Percentiles rank a stretch among this genome's conserved stretches.
Conservation (phyloP, 2,888 invertebrate species). For the Syritta pipiens region DNA sequence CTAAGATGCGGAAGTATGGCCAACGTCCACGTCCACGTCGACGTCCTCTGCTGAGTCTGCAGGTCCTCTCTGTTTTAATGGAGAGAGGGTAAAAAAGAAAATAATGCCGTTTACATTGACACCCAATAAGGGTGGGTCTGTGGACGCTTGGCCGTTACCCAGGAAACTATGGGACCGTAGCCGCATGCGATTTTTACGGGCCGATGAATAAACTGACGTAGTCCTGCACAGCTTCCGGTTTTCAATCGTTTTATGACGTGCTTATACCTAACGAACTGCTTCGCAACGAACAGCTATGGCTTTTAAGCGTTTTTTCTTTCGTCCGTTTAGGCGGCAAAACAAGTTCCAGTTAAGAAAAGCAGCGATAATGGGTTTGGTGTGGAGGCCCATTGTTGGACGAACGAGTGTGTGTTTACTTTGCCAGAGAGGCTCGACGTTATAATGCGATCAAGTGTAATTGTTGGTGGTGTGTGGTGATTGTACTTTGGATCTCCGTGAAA, state of each 20-base stretch:
- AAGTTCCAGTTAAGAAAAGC: too few species aligned
- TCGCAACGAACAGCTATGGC: neutral
- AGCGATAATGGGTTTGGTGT: too few species aligned
- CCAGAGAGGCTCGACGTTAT: too few species aligned
- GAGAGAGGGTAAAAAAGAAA: slow-evolving; percentile 10
- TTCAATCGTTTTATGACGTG: slow-evolving; percentile 18
- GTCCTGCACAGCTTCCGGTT: slow-evolving; percentile 1
- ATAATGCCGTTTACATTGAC: slow-evolving; percentile 27
- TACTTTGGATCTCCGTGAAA: too few species aligned
- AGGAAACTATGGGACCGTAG: slow-evolving; percentile 2
- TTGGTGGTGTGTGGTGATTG: too few species aligned
- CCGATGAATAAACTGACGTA: neutral
- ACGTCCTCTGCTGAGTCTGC: slow-evolving; percentile 15
- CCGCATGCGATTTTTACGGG: slow-evolving; percentile 22
- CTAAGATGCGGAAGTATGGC: too few species aligned
- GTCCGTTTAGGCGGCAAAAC: too few species aligned
- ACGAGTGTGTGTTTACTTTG: too few species aligned
- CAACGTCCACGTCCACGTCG: too few species aligned
- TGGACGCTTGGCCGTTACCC: neutral
- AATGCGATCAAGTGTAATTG: too few species aligned
- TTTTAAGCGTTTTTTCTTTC: slow-evolving; percentile 20
- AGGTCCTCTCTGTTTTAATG: slow-evolving; percentile 12
- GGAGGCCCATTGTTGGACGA: too few species aligned
- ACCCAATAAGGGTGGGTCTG: neutral
- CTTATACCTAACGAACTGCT: neutral